A percentile compares a stretch with the other conserved stretches of the same genome.
Evolutionary conservation across 2,888 invertebrate species (phyloP).

Genomic region (Ernsta delagoae): DNA sequence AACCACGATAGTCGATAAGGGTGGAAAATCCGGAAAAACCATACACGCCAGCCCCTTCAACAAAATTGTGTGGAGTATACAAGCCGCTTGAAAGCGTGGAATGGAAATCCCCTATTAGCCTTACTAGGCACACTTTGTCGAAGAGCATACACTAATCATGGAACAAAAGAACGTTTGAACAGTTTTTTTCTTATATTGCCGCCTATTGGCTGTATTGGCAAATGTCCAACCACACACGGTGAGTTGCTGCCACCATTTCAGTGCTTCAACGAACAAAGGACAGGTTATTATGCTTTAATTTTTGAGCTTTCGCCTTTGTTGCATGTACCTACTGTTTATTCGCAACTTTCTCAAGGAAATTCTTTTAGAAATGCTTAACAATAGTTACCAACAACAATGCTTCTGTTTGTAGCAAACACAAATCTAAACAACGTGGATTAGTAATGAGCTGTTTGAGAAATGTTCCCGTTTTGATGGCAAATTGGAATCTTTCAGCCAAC

Average conservation of each 20-base stretch:
- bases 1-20: too few species aligned
- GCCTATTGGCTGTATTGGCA: conserved; percentile 51
- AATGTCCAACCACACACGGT: conserved; percentile 56
- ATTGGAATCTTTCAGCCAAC: too few species aligned
- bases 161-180: conserved; percentile 35
- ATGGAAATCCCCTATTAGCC: conserved; percentile 40
- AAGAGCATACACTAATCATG: conserved; percentile 46
- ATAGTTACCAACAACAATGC: not conserved
- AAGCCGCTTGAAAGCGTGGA: not conserved
- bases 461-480: too few species aligned
- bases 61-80: conserved; percentile 38
- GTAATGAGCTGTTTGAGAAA: not conserved
- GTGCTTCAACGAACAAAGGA: conserved; percentile 59
- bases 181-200: conserved; percentile 33
- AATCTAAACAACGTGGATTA: not conserved
- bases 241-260: conserved; percentile 54
- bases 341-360: conserved; percentile 10
- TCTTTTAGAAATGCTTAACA: conserved; percentile 7
- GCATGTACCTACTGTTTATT: conserved; percentile 3
- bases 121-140: conserved; percentile 40
- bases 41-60: conserved; percentile 34
- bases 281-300: conserved; percentile 46
- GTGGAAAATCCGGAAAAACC: too few species aligned
- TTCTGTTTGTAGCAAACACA: conserved; percentile 1
- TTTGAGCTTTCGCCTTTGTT: conserved; percentile 32